Evolutionary conservation across 2,888 invertebrate genomes (phyloP), one percentile per base, ranked within the genome.

Genomic region (Tenthredo mesomela): DNA sequence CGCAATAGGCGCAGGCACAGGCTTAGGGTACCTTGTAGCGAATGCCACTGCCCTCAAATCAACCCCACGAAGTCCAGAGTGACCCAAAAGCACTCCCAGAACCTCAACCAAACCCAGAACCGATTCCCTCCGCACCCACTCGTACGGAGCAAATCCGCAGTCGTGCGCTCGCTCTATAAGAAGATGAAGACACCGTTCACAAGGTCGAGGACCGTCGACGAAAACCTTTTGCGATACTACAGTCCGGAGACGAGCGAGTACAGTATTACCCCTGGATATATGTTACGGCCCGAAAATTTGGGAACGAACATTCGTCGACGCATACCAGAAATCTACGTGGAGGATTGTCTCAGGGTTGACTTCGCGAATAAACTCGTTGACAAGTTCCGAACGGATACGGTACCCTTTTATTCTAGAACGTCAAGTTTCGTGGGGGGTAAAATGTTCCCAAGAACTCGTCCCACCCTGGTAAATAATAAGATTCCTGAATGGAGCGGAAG

Each of bases 101-200:
- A 58, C 88, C 88, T 87, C 89, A 87, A 86, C 89, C 90, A 88
- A 85, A 85, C 88, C 86, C 85, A 84, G 85, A 87, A 85, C 85
- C 85, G 85, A 87, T 86, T 86, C 86, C 84, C 88, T 86, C 91
- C 89, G 87, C 91, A 91, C 90, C 92, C 92, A 89, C 91, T 93
- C 91, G 92, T 93, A 93, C 93, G 93, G 92, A 93, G 93, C 93
- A 93, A 93, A 92, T 93, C 93, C 93, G 93, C 93, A 93, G 93
- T 93, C 89, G 92, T 93, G 87, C 93, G 93, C 90, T 93, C 93
- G 91, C 92, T 93, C 89, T 93, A 92, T 89, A 92, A 91, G 91
- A 93, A 92, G 91, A 92, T 93, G 91, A 92, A 92, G 89, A 91
- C 92, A 87, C 93, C 93, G 85, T 92, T 93, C 89, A 91, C 92